Evolutionary conservation across 2,113 vertebrate genomes (phyloP), one percentile per base, ranked within the genome.

Genomic region (Promerops cafer): DNA sequence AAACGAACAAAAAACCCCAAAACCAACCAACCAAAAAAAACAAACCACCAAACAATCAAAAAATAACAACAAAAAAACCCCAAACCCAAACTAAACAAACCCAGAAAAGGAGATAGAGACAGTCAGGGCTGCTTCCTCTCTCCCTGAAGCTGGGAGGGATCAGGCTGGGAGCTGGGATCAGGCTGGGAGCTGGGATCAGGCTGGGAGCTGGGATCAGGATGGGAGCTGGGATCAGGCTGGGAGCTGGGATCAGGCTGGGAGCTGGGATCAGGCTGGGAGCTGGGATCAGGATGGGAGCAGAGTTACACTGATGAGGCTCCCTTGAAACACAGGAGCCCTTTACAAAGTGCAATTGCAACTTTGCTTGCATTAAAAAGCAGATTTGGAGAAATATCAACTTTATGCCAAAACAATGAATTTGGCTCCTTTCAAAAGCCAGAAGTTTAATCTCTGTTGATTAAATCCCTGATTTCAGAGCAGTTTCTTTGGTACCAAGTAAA

Each of bases 251-350:
- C 40, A 42, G 40, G 40, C n/a, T n/a, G 40, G 44, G 44, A 44
- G 57, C 57, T 60, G 57, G 57, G 57, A 18, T 27, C 57, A 60
- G 59, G 16, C n/a, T 27, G 24, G 56, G n/a, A 49, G n/a, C n/a
- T 69, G 66, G 47, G 68, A 40, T 63, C 15, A 35, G 79, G 33
- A 1, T 33, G 57, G 81, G 35, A 80, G 45, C 33, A 16, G 7
- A 40, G 40, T 12, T 7, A 40, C 22, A 8, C 1, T 33, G 61
- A 7, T 3, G 27, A 64, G 0, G 2, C 16, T 66, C 27, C 50
- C 71, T 3, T 35, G 30, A 44, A 28, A 47, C 31, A 35, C 9
- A 27, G 66, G 5, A 78, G 81, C 40, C 37, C 71, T 64, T 70
- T 5, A 35, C 35, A 59, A 86, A 22, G 57, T 9, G 40, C 52